Evolutionary conservation across 2,797 vertebrate genomes (phyloP), one percentile per base, ranked within the genome.

Genomic region (Coracias cyanogaster): DNA sequence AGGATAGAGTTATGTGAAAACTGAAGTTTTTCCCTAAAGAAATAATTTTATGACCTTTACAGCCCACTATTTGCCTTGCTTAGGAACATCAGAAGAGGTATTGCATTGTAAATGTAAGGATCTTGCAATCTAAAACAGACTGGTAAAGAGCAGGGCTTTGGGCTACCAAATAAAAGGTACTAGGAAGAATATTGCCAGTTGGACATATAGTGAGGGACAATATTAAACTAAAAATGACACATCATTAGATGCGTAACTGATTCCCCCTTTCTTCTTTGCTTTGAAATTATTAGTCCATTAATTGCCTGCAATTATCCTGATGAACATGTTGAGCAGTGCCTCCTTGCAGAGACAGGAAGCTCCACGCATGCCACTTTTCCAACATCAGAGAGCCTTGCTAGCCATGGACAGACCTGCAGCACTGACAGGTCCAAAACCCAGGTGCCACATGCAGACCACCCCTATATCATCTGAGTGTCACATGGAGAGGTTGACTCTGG

Each of bases 291-390:
- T 82, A 60, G 19, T 29, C 20, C 4, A 1, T 43, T 3, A 25
- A 31, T 39, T 67, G 91, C 15, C 73, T 54, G 24, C 25, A 9
- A 20, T 49, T 28, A 52, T 10, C 11, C 37, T 20, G 25, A n/a
- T 1, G 6, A n/a, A 4, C 0, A 1, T 14, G 28, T 16, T 62
- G 31, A 45, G 33, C 21, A 39, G 14, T 14, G 21, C 33, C 39
- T 65, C n/a, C 22, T 35, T 0, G 2, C 43, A 61, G 71, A 35
- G 41, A 13, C 45, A 65, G 37, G 51, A 20, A 72, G 7, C 35
- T 48, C 46, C 55, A 16, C 1, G 1, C 14, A 15, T 3, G 3
- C 28, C 1, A 1, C 10, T 58, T 3, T n/a, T 76, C 15, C n/a
- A 52, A 31, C 14, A 15, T 3, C 26, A 43, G 24, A 54, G 5